Base-by-base conservation (phyloP, 2,797 vertebrate genomes). In the Corythornis leucogaster region DNA sequence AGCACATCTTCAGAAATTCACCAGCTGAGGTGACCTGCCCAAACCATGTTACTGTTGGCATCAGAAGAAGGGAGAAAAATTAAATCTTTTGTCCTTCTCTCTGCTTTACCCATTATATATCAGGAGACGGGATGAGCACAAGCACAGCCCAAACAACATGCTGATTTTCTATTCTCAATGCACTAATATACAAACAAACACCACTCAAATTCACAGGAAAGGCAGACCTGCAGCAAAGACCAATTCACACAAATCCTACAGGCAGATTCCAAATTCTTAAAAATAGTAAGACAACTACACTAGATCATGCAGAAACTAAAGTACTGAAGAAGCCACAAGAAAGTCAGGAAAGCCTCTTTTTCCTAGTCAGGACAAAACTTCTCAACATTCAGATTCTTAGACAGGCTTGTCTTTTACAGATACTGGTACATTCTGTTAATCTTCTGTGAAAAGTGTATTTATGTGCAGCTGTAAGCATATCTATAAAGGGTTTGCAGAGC, bases 381-480 rank as follows among this genome's bases (percentile, higher is more conserved):
- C 63, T 43, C 20, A 69, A 80, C 2, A 2, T n/a, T 53, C 61
- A 86, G 25, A 43, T 40, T 71, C 30, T 67, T 89, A 73, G 45
- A 75, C 30, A 21, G 30, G 28, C n/a, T 82, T 85, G 35, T 20
- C 40, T 62, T 86, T 82, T 69, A 91, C 17, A 80, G 33, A 80
- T 15, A 64, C 50, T 51, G 25, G 28, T 35, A 80, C n/a, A 48
- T 58, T 85, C 55, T 80, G 80, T n/a, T 83, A 78, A 80, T 85
- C 76, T 92, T 63, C 67, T 53, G 31, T 59, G 46, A 92, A 95
- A 94, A 92, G 62, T 38, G 55, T 76, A 90, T 85, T 92, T 95
- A 85, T 51, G 70, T 55, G 78, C 61, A 90, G 61, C 25, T 85
- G 38, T 84, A 87, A 42, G 71, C 57, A 94, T 92, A 93, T 63